These are phyloP conservation scores for Podarcis muralis DNA, from an alignment of 2,113 vertebrate genomes.

Conservation along the genomic window DNA sequence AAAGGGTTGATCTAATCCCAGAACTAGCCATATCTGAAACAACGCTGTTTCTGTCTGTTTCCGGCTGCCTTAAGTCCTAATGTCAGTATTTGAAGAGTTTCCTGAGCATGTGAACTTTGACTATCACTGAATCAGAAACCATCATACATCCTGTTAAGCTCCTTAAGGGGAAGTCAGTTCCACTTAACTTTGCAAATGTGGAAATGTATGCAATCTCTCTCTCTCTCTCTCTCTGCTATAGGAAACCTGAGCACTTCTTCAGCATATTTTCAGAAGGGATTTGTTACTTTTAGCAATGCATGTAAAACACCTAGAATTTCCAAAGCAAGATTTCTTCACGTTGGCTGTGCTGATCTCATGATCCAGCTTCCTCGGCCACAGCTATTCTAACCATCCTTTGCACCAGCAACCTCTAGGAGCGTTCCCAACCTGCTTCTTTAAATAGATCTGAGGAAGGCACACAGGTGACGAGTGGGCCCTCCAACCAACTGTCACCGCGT, in stretches of 20 bases:
- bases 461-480: conserved; percentile 26
- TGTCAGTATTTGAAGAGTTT: neutral
- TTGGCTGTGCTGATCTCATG: accelerated
- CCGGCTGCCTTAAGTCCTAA: neutral
- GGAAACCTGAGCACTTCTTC: neutral
- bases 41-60: no score
- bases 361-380: neutral
- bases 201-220: neutral
- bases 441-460: conserved; percentile 16
- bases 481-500: conserved; percentile 25
- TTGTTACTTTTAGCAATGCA: neutral
- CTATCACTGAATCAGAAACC: neutral
- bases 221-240: neutral
- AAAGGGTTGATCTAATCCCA: neutral
- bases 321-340: neutral
- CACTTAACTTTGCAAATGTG: neutral
- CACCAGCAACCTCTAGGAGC: neutral
- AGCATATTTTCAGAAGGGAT: neutral
- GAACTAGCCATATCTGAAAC: neutral
- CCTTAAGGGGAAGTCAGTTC: neutral
- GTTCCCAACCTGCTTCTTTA: neutral
- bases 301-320: neutral
- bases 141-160: neutral
- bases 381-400: neutral
- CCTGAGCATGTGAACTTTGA: neutral